Conservation (phyloP, 2,113 vertebrate genomes). For the Varanus komodoensis region DNA sequence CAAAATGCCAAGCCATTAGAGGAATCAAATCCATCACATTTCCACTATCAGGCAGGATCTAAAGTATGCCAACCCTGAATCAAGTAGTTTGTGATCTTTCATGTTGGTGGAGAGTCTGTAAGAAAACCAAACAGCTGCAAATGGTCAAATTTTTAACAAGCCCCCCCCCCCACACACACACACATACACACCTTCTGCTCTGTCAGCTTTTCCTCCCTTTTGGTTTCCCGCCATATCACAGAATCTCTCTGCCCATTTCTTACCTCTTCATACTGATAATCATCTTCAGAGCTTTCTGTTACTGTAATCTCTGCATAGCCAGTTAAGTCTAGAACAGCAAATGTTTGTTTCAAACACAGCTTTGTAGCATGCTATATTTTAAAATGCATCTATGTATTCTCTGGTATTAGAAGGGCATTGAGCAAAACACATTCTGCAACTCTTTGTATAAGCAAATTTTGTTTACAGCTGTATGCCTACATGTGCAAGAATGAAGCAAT, state of each 20-base stretch:
- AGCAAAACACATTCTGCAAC: background rate
- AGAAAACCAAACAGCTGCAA: background rate
- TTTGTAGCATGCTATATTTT: constrained; percentile 6
- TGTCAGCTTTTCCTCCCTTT: background rate
- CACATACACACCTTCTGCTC: background rate
- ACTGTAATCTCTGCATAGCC: constrained; percentile 68
- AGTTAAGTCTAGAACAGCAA: constrained; percentile 75
- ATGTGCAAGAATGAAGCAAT: background rate
- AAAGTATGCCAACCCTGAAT: background rate
- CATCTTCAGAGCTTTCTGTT: constrained; percentile 77
- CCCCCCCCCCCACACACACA: no score
- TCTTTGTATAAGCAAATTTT: background rate
- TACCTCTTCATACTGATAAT: constrained; percentile 84
- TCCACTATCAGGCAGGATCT: background rate
- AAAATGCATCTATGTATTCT: background rate
- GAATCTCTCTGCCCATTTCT: constrained; percentile 26
- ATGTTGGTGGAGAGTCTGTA: background rate
- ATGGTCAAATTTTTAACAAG: background rate
- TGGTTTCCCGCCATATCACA: background rate
- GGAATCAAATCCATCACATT: background rate
- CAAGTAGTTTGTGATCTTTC: background rate
- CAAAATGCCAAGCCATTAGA: background rate
- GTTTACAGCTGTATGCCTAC: background rate
- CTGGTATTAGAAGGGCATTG: background rate
- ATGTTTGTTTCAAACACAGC: constrained; percentile 8